Evolutionary conservation across 1,140 invertebrate genomes (phyloP).

Genomic region (Cydia splendana): DNA sequence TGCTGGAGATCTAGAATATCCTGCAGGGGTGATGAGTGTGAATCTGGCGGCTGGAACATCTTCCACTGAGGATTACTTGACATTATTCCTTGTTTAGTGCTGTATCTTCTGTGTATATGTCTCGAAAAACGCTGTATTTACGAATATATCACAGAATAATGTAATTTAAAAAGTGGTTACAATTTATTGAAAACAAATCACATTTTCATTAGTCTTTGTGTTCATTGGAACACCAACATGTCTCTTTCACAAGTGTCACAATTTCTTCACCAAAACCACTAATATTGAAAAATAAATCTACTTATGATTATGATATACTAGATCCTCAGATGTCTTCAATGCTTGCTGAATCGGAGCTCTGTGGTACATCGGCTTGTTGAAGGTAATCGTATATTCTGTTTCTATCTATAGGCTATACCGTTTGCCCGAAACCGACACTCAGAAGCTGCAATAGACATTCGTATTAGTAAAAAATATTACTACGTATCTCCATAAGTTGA

Average conservation of each 20-base stretch:
- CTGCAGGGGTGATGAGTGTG: slow-evolving; percentile 71
- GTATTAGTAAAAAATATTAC: slow-evolving; percentile 37
- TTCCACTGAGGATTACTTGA: slow-evolving; percentile 95
- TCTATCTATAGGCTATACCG: slow-evolving; percentile 82
- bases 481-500: slow-evolving; percentile 38
- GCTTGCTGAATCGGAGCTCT: slow-evolving; percentile 91
- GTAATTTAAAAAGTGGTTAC: slow-evolving; percentile 59
- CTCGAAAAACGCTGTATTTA: slow-evolving; percentile 71
- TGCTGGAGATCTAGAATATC: slow-evolving; percentile 77
- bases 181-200: slow-evolving; percentile 68
- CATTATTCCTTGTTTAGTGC: slow-evolving; percentile 79
- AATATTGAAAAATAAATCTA: slow-evolving; percentile 67
- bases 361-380: slow-evolving; percentile 66
- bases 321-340: slow-evolving; percentile 95
- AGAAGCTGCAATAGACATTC: slow-evolving; percentile 85
- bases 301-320: slow-evolving; percentile 72
- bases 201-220: slow-evolving; percentile 65
- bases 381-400: slow-evolving; percentile 61
- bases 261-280: slow-evolving; percentile 68
- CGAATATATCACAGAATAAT: slow-evolving; percentile 75
- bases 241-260: slow-evolving; percentile 58
- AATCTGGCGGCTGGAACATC: slow-evolving; percentile 91
- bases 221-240: slow-evolving; percentile 55
- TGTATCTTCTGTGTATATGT: slow-evolving; percentile 64
- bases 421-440: slow-evolving; percentile 87